A percentile compares a stretch with the other conserved stretches of the same genome.
These are phyloP conservation scores for Sinocyclocheilus rhinocerous DNA, from an alignment of 2,113 vertebrate genomes.

Conservation along the genomic window DNA sequence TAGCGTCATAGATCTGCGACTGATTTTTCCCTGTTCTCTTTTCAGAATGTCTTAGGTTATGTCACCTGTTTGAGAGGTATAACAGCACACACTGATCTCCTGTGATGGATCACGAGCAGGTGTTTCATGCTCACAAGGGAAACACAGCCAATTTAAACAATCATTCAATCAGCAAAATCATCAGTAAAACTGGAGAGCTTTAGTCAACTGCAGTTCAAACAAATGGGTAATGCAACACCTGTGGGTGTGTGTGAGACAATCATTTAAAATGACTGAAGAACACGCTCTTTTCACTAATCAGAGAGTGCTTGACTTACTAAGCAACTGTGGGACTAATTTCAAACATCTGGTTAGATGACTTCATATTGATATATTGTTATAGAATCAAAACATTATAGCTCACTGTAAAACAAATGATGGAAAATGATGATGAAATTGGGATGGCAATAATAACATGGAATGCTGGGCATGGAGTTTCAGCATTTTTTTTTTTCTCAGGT, in stretches of 20 bases:
- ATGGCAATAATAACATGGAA: background rate
- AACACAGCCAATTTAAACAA: constrained; percentile 52
- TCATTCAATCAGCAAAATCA: constrained; percentile 61
- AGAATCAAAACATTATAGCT: constrained; percentile 26
- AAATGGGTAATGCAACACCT: constrained; percentile 45
- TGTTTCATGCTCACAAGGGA: constrained; percentile 26
- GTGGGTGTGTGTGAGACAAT: constrained; percentile 37
- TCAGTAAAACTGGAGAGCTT: constrained; percentile 56
- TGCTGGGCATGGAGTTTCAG: background rate
- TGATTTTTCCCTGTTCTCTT: background rate
- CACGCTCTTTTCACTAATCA: constrained; percentile 38
- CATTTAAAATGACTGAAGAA: constrained; percentile 13
- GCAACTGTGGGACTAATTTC: constrained; percentile 36
- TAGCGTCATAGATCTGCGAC: background rate
- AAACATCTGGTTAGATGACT: constrained; percentile 47
- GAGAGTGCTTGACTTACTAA: constrained; percentile 31
- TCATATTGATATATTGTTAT: background rate
- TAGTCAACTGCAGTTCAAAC: constrained; percentile 59
- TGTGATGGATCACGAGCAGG: constrained; percentile 34
- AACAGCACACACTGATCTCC: constrained; percentile 12
- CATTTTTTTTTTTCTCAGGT: background rate
- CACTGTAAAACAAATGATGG: constrained; percentile 25
- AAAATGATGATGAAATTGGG: background rate
- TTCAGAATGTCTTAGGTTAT: background rate
- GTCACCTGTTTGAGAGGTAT: constrained; percentile 23